These are phyloP conservation scores for Scomber colias DNA, from an alignment of 2,113 vertebrate genomes.

Conservation along the genomic window DNA sequence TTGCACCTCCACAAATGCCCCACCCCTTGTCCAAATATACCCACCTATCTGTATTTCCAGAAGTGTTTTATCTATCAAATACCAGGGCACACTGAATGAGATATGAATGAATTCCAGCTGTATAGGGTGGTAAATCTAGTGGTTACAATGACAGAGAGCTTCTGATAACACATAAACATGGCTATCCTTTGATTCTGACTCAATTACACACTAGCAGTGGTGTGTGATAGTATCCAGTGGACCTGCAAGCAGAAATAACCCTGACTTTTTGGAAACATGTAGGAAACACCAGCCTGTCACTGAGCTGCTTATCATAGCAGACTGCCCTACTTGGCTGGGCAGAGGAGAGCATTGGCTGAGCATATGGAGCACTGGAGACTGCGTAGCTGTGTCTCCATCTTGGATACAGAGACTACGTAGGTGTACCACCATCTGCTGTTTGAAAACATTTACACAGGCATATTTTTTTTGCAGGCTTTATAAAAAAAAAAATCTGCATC, in stretches of 20 bases:
- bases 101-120: constrained; percentile 24
- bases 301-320: constrained; percentile 57
- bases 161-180: background rate
- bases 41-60: constrained; percentile 15
- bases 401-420: constrained; percentile 68
- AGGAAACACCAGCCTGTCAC: constrained; percentile 27
- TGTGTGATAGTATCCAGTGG: background rate
- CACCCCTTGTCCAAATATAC: constrained; percentile 44
- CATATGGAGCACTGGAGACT: constrained; percentile 64
- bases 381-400: constrained; percentile 67
- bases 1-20: constrained; percentile 28
- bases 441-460: constrained; percentile 62
- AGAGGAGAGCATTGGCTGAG: constrained; percentile 37
- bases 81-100: constrained; percentile 1
- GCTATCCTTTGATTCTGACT: constrained; percentile 1
- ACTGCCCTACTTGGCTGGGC: constrained; percentile 65
- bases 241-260: constrained; percentile 19
- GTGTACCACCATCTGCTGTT: constrained; percentile 78
- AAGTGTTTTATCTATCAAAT: constrained; percentile 22
- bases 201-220: background rate
- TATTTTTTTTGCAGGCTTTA: constrained; percentile 21
- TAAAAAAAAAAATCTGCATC: constrained; percentile 9
- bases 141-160: background rate
- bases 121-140: background rate
- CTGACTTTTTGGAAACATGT: constrained; percentile 32